Conservation (phyloP, 2,797 vertebrate genomes). For the Oreonectes daqikongensis region DNA sequence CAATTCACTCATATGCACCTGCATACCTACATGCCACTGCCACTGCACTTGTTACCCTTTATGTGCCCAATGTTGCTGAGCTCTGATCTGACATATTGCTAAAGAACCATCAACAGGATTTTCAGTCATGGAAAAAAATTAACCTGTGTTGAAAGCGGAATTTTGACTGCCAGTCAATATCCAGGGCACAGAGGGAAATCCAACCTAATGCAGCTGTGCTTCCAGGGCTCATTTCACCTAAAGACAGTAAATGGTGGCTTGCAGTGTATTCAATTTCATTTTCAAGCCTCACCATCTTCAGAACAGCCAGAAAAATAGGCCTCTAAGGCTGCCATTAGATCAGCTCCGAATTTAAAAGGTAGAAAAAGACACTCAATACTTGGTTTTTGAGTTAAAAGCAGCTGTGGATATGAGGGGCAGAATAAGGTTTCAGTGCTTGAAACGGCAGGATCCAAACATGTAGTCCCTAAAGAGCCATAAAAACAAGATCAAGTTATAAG, state of each 20-base stretch:
- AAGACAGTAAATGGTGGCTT: slow-evolving; percentile 28
- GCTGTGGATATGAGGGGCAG: background rate
- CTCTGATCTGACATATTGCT: background rate
- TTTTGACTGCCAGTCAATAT: slow-evolving; percentile 22
- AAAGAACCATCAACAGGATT: background rate
- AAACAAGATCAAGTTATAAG: slow-evolving; percentile 13
- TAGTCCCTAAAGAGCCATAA: slow-evolving; percentile 47
- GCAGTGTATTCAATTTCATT: slow-evolving; percentile 27
- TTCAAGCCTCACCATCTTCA: slow-evolving; percentile 13
- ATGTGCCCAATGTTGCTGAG: background rate
- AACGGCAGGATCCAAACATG: background rate
- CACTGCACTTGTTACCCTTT: background rate
- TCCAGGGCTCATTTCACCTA: slow-evolving; percentile 22
- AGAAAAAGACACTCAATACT: slow-evolving; percentile 27
- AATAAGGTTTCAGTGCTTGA: slow-evolving; percentile 22
- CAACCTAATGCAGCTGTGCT: slow-evolving; percentile 1
- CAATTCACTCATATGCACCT: too few species aligned
- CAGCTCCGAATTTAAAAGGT: slow-evolving; percentile 11
- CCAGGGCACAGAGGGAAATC: background rate
- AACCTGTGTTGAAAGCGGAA: background rate
- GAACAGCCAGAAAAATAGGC: slow-evolving; percentile 34
- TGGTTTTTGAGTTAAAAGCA: slow-evolving; percentile 16
- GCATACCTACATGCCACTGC: too few species aligned
- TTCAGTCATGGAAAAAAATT: background rate
- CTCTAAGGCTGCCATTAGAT: slow-evolving; percentile 15